Percentiles rank a stretch among this genome's conserved stretches.
phyloP scores from a whole-genome alignment of 1,140 invertebrate genomes.

The Cydia strobilella region DNA sequence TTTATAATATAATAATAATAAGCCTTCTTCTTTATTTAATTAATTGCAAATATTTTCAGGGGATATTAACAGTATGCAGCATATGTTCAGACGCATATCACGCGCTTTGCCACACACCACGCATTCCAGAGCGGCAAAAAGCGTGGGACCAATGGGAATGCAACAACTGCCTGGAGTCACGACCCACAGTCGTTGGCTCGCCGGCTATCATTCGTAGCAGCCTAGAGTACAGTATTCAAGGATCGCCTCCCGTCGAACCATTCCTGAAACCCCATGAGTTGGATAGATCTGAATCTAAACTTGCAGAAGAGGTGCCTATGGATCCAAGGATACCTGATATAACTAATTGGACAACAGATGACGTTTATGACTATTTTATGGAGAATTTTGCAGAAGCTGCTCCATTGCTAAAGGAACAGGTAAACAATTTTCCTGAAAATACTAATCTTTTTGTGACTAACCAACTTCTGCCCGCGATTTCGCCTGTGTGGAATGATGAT shows the following conservation, averaged over 20 bases:
- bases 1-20: no score
- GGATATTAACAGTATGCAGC: constrained; percentile 87
- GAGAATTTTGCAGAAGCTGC: constrained; percentile 88
- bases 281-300: constrained; percentile 65
- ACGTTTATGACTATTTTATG: constrained; percentile 90
- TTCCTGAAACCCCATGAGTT: constrained; percentile 74
- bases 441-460: no score
- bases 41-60: constrained; percentile 75
- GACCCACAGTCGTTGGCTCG: constrained; percentile 61
- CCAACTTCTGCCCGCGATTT: no score
- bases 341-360: constrained; percentile 88
- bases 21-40: constrained; percentile 33
- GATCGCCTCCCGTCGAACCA: constrained; percentile 56
- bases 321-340: constrained; percentile 89
- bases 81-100: constrained; percentile 92
- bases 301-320: constrained; percentile 69
- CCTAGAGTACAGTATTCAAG: constrained; percentile 55
- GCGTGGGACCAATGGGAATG: constrained; percentile 82
- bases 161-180: constrained; percentile 79
- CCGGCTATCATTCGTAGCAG: constrained; percentile 59
- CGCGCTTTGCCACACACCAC: constrained; percentile 86
- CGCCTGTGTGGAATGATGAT: no score
- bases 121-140: constrained; percentile 80
- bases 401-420: constrained; percentile 89
- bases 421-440: constrained; percentile 57